Conservation (phyloP, 2,888 invertebrate genomes). For the Clitarchus hookeri region DNA sequence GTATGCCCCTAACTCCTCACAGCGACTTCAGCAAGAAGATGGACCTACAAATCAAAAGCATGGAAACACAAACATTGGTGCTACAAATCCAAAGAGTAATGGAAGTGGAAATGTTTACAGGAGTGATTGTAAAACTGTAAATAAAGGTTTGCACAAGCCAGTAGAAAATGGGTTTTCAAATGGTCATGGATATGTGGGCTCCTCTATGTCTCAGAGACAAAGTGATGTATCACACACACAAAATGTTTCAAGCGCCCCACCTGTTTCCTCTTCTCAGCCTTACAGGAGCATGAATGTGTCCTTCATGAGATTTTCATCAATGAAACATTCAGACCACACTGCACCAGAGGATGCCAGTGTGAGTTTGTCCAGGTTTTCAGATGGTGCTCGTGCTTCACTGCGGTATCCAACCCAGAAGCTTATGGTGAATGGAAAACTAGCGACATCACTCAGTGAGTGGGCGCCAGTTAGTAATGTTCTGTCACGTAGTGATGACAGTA, state of each 20-base stretch:
- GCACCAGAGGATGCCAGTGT: slow-evolving; percentile 18
- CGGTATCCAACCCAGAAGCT: slow-evolving; percentile 58
- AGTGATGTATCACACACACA: neutral
- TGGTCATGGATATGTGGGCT: neutral
- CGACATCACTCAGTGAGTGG: slow-evolving; percentile 46
- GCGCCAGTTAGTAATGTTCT: neutral
- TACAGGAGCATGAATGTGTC: slow-evolving; percentile 35
- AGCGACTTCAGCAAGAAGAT: slow-evolving; percentile 30
- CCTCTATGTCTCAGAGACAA: slow-evolving; percentile 9
- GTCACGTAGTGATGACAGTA: neutral
- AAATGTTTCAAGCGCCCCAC: neutral
- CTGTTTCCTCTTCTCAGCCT: slow-evolving; percentile 15
- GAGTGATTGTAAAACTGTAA: neutral
- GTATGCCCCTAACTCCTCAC: neutral
- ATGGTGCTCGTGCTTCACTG: slow-evolving; percentile 44
- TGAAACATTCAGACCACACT: slow-evolving; percentile 29
- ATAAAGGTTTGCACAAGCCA: neutral
- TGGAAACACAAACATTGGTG: slow-evolving; percentile 16
- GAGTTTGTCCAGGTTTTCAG: slow-evolving; percentile 30
- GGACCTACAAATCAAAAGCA: slow-evolving; percentile 24
- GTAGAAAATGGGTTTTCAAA: slow-evolving; percentile 21
- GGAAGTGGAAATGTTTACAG: neutral
- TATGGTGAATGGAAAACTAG: slow-evolving; percentile 56
- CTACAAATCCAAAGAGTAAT: slow-evolving; percentile 23
- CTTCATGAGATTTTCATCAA: slow-evolving; percentile 35